Evolutionary conservation across 2,888 invertebrate genomes (phyloP).

Genomic region (Hybos culiciformis): DNA sequence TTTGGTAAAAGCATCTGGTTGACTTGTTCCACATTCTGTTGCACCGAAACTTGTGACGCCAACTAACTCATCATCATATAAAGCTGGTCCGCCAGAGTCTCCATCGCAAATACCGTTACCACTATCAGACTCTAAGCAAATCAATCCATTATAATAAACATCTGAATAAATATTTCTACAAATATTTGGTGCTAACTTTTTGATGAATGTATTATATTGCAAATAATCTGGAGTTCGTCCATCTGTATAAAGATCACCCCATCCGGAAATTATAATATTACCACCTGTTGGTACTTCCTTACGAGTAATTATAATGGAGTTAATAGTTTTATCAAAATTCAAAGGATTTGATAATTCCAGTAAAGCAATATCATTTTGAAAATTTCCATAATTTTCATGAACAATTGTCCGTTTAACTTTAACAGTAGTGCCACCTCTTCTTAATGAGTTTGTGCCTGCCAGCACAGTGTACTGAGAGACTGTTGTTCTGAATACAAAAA

Average conservation of each 20-base stretch:
- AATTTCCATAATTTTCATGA: conserved; percentile 22
- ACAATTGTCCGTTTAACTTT: too few relatives aligned
- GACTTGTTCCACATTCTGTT: conserved; percentile 21
- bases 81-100: conserved; percentile 33
- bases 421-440: too few relatives aligned
- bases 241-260: conserved; percentile 21
- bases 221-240: conserved; percentile 22
- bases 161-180: conserved; percentile 17
- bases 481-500: too few relatives aligned
- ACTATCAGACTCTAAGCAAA: conserved; percentile 22
- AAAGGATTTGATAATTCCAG: conserved; percentile 5
- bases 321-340: conserved; percentile 1
- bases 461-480: too few relatives aligned
- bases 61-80: conserved; percentile 20
- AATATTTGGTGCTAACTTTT: conserved; percentile 1
- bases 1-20: conserved; percentile 29
- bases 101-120: conserved; percentile 27
- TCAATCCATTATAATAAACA: conserved; percentile 17
- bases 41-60: conserved; percentile 28
- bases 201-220: conserved; percentile 17
- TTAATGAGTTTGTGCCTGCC: too few relatives aligned
- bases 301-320: conserved; percentile 19
- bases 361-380: conserved; percentile 11
- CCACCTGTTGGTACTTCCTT: conserved; percentile 17
- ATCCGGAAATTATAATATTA: conserved; percentile 24